A percentile compares a stretch with the other conserved stretches of the same genome.
phyloP scores from a whole-genome alignment of 2,113 vertebrate genomes.

The Hydrochoerus hydrochaeris region DNA sequence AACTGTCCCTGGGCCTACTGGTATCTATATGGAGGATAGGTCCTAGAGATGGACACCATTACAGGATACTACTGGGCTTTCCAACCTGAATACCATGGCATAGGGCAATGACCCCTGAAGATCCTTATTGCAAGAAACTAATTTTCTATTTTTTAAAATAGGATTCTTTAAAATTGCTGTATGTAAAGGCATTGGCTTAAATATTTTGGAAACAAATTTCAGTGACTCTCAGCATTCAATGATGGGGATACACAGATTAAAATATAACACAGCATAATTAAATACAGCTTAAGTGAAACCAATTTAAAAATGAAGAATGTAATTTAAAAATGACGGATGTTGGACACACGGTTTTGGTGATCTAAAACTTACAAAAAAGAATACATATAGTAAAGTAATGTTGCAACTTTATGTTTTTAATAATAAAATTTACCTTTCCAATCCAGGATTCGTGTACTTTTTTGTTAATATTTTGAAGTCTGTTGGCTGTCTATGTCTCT shows the following conservation, averaged over 20 bases:
- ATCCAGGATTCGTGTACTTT: not conserved
- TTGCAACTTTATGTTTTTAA: not conserved
- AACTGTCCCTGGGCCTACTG: too few species aligned
- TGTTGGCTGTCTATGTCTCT: not conserved
- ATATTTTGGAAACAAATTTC: not conserved
- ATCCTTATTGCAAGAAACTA: not conserved
- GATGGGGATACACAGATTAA: not conserved
- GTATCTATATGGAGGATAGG: too few species aligned
- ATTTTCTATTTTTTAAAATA: not conserved
- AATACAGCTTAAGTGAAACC: not conserved
- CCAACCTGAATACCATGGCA: not conserved
- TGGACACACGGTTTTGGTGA: not conserved
- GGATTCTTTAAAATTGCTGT: not conserved
- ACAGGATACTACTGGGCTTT: not conserved
- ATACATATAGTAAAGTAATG: not conserved
- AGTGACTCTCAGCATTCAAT: not conserved
- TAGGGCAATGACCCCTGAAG: not conserved
- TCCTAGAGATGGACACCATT: rapidly evolving
- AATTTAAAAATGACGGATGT: constrained; percentile 7
- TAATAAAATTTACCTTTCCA: not conserved
- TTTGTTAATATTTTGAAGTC: not conserved
- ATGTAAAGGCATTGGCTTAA: not conserved
- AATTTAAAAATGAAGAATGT: constrained; percentile 37
- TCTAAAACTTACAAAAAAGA: not conserved
- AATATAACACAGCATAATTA: not conserved